Percentiles rank a stretch among this genome's conserved stretches.
These are phyloP conservation scores for Phylloscopus trochiloides DNA, from an alignment of 2,113 vertebrate species.

Conservation along the genomic window DNA sequence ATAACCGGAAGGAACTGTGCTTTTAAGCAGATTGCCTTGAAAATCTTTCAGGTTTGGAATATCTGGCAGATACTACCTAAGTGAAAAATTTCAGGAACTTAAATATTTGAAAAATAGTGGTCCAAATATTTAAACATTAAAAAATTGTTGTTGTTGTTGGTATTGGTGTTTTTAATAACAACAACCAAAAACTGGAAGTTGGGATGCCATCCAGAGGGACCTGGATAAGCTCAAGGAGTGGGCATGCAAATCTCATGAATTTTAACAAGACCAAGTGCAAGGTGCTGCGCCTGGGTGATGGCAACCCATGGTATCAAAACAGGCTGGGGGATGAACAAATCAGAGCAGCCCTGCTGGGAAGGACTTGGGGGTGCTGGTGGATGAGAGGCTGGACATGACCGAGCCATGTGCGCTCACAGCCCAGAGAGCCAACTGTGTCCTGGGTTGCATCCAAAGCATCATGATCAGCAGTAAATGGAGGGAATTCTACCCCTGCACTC, in stretches of 20 bases:
- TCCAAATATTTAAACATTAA: background rate
- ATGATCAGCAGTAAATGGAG: background rate
- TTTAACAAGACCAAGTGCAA: background rate
- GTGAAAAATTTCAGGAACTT: constrained; percentile 78
- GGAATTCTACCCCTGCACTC: background rate
- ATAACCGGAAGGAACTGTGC: constrained; percentile 83
- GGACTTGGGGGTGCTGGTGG: background rate
- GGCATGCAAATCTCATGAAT: background rate
- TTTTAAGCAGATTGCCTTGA: constrained; percentile 73
- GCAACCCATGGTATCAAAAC: fast-evolving
- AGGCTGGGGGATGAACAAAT: background rate
- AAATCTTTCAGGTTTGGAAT: constrained; percentile 63
- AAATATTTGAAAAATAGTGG: constrained; percentile 23
- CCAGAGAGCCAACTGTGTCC: fast-evolving
- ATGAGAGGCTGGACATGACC: background rate
- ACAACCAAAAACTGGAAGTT: background rate
- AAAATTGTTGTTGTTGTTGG: background rate
- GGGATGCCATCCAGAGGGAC: background rate
- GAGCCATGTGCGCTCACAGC: background rate
- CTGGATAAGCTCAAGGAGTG: background rate
- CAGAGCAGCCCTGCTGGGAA: background rate
- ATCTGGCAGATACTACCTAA: constrained; percentile 49
- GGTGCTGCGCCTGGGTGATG: background rate
- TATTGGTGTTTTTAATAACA: background rate
- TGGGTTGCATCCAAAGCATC: background rate